Evolutionary conservation across 1,140 invertebrate genomes (phyloP).

Genomic region (Monochamus saltuarius): DNA sequence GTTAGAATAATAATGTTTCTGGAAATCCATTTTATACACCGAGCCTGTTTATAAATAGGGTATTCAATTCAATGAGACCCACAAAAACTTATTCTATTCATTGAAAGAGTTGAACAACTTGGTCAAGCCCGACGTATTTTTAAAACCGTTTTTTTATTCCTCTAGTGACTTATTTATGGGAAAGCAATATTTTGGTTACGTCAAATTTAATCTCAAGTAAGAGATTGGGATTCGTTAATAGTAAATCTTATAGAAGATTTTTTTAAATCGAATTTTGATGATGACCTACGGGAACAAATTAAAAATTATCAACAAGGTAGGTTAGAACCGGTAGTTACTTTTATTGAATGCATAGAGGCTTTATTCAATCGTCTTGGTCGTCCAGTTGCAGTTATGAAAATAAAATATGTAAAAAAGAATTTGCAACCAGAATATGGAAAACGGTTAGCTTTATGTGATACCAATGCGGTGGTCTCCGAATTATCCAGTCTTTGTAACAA

Average conservation of each 20-base stretch:
- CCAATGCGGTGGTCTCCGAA: conserved; percentile 88
- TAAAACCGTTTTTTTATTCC: conserved; percentile 15
- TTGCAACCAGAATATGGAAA: not conserved
- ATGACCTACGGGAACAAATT: conserved; percentile 42
- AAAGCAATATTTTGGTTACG: conserved; percentile 45
- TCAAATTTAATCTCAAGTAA: conserved; percentile 23
- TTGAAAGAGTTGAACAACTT: conserved; percentile 15
- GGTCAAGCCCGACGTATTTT: conserved; percentile 5
- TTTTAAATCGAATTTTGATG: conserved; percentile 42
- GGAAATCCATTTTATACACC: not conserved
- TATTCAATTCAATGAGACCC: conserved; percentile 11
- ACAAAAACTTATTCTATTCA: conserved; percentile 13
- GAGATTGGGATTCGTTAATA: conserved; percentile 35
- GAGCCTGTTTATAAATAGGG: not conserved
- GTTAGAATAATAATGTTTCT: not conserved
- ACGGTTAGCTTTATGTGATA: conserved; percentile 77
- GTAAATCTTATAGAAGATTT: no score
- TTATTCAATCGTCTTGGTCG: conserved; percentile 34
- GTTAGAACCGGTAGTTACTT: conserved; percentile 38
- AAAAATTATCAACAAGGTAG: conserved; percentile 40
- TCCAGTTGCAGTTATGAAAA: not conserved
- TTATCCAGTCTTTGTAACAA: conserved; percentile 68
- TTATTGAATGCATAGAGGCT: conserved; percentile 38
- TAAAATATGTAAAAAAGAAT: conserved; percentile 59
- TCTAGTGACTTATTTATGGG: conserved; percentile 39